Evolutionary conservation across 2,888 invertebrate species (phyloP), one percentile per base, ranked within the genome.

Genomic region (Hyppa rectilinea): DNA sequence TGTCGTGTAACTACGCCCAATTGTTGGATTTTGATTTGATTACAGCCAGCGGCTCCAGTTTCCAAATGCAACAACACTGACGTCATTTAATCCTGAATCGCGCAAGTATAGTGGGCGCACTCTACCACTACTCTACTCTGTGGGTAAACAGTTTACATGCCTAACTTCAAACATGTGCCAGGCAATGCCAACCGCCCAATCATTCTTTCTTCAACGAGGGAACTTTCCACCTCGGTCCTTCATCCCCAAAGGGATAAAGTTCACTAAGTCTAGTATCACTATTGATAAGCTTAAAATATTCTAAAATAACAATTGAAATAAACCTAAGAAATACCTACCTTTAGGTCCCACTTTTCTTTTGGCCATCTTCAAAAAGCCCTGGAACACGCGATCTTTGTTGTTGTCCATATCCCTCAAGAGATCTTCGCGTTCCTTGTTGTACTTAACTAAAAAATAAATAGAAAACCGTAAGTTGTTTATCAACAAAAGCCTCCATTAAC

Each of bases 371-470:
- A 68, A 14, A 20, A 38, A 23, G 2, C 14, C 14, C 12, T 36
- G 23, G 10, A 53, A 68, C 31, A 47, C 12, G 0, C 45, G 70
- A 53, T 68, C 40, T 6, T 10, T 0, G 0, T 31, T 5, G 4
- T 68, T 69, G 2, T 68, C 69, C 69, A 68, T 68, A 9, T 52
- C n/a, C 0, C 10, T 1, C 0, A 43, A 0, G 0, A 69, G 0
- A 9, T 29, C 2, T 2, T 31, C 10, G 5, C 47, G 47, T 5
- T 17, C n/a, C 26, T n/a, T 3, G 12, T 71, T 47, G 38, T 17
- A 69, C 0, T n/a, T n/a, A 4, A 34, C 69, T 69, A 26, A 17
- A 71, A 55, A 20, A 34, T 12, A 31, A 38, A 38, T 10, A 20
- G 1, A 53, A 38, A 69, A 23, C 2, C 4, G 36, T 20, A 4